Evolutionary conservation across 2,888 invertebrate genomes (phyloP).

Genomic region (Brenthis hecate): DNA sequence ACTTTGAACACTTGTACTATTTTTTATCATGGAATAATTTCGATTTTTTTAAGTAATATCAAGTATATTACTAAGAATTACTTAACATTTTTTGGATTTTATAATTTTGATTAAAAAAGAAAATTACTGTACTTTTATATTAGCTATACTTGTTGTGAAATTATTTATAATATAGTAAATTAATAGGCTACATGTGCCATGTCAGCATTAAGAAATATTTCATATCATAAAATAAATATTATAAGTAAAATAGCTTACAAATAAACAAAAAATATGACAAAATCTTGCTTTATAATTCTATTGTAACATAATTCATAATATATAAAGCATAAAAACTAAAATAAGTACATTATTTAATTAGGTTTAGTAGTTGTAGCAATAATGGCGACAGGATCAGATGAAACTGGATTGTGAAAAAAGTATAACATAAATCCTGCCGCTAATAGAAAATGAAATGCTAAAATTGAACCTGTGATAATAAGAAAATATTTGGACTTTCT

Average conservation of each 20-base stretch:
- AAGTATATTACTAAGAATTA: too few relatives aligned
- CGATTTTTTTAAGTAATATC: too few relatives aligned
- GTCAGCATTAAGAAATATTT: too few relatives aligned
- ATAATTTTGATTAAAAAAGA: too few relatives aligned
- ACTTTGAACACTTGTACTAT: too few relatives aligned
- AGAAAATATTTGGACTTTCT: conserved; percentile 82
- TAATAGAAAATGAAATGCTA: conserved; percentile 89
- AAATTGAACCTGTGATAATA: conserved; percentile 80
- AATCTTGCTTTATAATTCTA: conserved; percentile 7
- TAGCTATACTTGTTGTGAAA: too few relatives aligned
- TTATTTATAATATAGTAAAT: too few relatives aligned
- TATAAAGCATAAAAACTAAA: not conserved
- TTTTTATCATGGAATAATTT: too few relatives aligned
- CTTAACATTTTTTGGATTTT: too few relatives aligned
- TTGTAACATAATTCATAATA: not conserved
- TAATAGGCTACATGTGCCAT: too few relatives aligned
- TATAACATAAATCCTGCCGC: conserved; percentile 94
- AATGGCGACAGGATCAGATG: conserved; percentile 28
- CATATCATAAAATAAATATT: not conserved
- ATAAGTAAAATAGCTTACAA: not conserved
- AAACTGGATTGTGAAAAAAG: conserved; percentile 86
- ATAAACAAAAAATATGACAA: not conserved
- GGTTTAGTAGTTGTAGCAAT: conserved; percentile 45
- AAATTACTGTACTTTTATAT: too few relatives aligned
- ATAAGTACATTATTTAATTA: not conserved